These are phyloP conservation scores for Heliangelus exortis DNA, from an alignment of 2,797 vertebrate species.

Conservation along the genomic window DNA sequence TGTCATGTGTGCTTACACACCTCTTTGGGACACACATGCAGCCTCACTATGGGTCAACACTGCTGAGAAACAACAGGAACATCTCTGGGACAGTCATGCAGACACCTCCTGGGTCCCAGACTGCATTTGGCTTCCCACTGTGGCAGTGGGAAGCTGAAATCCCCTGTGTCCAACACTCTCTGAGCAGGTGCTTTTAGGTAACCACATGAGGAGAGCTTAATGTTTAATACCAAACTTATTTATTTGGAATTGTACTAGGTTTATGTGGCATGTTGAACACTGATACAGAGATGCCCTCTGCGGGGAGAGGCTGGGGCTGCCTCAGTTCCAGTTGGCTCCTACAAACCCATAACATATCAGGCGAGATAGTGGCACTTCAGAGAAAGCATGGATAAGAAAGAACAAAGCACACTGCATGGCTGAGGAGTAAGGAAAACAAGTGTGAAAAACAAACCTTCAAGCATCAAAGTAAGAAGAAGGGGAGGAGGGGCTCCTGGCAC, in stretches of 20 bases:
- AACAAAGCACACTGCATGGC: background rate
- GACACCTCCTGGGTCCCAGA: background rate
- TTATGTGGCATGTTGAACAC: rapidly evolving
- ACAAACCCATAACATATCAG: background rate
- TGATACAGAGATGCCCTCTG: background rate
- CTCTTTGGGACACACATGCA: background rate
- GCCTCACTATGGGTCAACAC: background rate
- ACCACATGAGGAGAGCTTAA: background rate
- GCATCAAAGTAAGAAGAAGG: background rate
- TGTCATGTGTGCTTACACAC: rapidly evolving
- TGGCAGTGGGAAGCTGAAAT: background rate
- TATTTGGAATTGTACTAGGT: background rate
- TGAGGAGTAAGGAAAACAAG: background rate
- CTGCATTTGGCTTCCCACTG: background rate
- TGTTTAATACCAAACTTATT: background rate
- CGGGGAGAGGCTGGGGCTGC: background rate
- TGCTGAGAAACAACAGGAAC: background rate
- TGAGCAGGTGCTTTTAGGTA: background rate
- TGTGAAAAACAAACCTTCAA: background rate
- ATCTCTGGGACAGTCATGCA: rapidly evolving
- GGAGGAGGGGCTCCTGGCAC: background rate
- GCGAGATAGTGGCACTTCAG: background rate
- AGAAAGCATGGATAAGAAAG: background rate
- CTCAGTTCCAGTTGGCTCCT: background rate
- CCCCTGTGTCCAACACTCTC: background rate